A percentile compares a stretch with the other conserved stretches of the same genome.
Conservation (phyloP, 1,140 invertebrate genomes). For the Liolophura sinensis region DNA sequence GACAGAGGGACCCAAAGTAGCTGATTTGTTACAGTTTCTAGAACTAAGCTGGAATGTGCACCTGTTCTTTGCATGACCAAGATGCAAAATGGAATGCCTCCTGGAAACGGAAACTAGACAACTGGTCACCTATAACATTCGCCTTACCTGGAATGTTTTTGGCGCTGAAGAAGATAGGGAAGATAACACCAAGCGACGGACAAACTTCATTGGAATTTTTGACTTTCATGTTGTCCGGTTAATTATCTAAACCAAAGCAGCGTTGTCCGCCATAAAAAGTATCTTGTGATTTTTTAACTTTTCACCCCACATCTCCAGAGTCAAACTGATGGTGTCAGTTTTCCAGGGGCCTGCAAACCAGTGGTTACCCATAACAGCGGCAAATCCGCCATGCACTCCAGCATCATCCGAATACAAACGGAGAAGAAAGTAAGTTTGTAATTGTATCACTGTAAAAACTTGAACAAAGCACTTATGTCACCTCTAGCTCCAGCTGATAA, state of each 20-base stretch:
- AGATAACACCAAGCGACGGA: conserved; percentile 12
- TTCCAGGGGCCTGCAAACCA: not conserved
- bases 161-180: conserved; percentile 17
- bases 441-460: conserved; percentile 16
- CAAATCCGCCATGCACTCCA: not conserved
- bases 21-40: no score
- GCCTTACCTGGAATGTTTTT: conserved; percentile 14
- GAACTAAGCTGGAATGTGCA: not conserved
- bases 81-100: no score
- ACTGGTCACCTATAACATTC: conserved; percentile 19
- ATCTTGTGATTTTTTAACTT: conserved; percentile 4
- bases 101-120: conserved; percentile 22
- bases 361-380: not conserved
- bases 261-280: conserved; percentile 17
- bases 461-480: conserved; percentile 17
- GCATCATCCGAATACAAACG: conserved; percentile 12
- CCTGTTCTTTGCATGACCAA: conserved; percentile 12
- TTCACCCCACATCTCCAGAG: conserved; percentile 1
- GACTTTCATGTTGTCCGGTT: conserved; percentile 16
- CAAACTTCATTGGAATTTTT: conserved; percentile 10
- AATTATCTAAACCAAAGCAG: conserved; percentile 15
- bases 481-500: conserved; percentile 9
- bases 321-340: conserved; percentile 8
- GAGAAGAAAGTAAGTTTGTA: conserved; percentile 10
- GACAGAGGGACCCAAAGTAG: not conserved